phyloP scores from a whole-genome alignment of 2,797 vertebrate species.

The Danio aesculapii region DNA sequence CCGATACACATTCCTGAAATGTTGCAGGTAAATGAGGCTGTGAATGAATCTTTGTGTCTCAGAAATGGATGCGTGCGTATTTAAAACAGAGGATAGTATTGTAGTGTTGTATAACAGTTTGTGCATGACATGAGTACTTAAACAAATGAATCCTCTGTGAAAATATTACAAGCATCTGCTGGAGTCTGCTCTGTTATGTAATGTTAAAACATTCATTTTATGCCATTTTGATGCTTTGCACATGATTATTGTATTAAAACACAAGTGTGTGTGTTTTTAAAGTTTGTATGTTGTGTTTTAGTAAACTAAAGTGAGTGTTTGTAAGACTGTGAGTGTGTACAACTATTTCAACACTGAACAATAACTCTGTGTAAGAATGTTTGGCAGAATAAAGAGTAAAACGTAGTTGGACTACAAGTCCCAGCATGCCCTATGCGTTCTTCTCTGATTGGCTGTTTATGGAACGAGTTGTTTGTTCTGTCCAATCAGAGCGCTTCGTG shows the following conservation, averaged over 20 bases:
- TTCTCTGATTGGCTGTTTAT: conserved; percentile 48
- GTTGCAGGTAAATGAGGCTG: conserved; percentile 17
- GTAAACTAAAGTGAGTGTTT: background rate
- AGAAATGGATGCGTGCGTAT: conserved; percentile 2
- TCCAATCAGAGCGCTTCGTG: conserved; percentile 49
- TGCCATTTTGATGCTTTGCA: background rate
- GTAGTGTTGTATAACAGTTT: conserved; percentile 22
- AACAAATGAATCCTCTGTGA: conserved; percentile 17
- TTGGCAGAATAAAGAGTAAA: background rate
- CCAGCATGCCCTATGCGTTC: conserved; percentile 50
- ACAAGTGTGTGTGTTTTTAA: background rate
- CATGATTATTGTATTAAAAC: too few relatives aligned
- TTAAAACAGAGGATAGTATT: conserved; percentile 15
- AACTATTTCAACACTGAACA: background rate
- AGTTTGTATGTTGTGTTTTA: background rate
- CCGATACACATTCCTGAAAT: background rate
- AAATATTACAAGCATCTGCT: conserved; percentile 10
- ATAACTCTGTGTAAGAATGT: background rate
- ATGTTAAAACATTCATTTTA: background rate
- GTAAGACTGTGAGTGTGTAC: background rate
- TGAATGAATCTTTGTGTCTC: conserved; percentile 20
- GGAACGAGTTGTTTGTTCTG: conserved; percentile 20
- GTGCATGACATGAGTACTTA: conserved; percentile 17
- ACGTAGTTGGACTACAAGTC: conserved; percentile 22
- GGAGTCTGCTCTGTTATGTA: background rate